Evolutionary conservation across 2,888 invertebrate genomes (phyloP).

Genomic region (Pollenia angustigena): DNA sequence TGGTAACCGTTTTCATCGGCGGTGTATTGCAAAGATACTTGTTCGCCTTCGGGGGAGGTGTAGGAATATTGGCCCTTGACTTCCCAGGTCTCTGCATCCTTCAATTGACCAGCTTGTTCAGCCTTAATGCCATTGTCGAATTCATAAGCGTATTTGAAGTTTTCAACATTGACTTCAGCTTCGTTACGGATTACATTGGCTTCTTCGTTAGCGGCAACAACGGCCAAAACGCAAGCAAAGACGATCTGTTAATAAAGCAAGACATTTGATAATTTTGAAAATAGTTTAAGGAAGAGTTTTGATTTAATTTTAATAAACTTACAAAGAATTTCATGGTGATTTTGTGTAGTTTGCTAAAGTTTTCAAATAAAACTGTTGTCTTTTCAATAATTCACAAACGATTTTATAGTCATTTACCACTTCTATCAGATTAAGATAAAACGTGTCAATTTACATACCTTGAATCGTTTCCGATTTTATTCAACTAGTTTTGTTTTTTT

Average conservation of each 20-base stretch:
- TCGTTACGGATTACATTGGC: slow-evolving; percentile 76
- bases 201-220: slow-evolving; percentile 77
- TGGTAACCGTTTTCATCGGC: slow-evolving; percentile 79
- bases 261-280: too few species aligned
- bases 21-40: slow-evolving; percentile 68
- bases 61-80: slow-evolving; percentile 74
- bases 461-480: neutral
- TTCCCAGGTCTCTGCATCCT: slow-evolving; percentile 64
- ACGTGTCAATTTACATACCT: neutral
- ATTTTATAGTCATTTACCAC: slow-evolving; percentile 58
- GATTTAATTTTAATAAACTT: slow-evolving; percentile 61
- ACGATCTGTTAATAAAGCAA: slow-evolving; percentile 75
- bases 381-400: slow-evolving; percentile 27
- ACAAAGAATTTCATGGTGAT: slow-evolving; percentile 74
- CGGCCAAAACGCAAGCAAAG: slow-evolving; percentile 78
- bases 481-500: slow-evolving; percentile 31
- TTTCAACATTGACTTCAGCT: slow-evolving; percentile 76
- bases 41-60: slow-evolving; percentile 79
- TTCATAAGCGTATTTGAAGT: slow-evolving; percentile 77
- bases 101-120: slow-evolving; percentile 76
- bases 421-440: neutral
- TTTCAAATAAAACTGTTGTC: slow-evolving; percentile 71
- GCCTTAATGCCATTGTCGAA: slow-evolving; percentile 77
- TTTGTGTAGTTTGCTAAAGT: slow-evolving; percentile 50
- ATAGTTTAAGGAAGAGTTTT: too few species aligned